Evolutionary conservation across 2,797 vertebrate species (phyloP).

Genomic region (Squalus acanthias): DNA sequence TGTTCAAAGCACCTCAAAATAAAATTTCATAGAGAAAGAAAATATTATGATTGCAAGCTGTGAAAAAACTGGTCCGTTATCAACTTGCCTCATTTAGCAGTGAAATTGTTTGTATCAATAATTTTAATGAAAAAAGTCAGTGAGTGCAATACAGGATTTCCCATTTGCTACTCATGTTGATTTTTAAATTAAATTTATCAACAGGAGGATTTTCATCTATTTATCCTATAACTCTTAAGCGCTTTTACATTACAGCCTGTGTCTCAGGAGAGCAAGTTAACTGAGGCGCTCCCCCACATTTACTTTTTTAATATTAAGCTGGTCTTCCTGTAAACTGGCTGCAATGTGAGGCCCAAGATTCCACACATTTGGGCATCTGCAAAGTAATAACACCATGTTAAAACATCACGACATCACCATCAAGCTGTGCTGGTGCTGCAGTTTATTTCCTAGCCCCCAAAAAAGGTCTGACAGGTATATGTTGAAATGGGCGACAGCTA

Average conservation of each 20-base stretch:
- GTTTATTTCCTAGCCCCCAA: not conserved
- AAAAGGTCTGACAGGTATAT: not conserved
- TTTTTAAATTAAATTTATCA: not conserved
- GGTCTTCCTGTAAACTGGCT: not conserved
- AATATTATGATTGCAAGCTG: not conserved
- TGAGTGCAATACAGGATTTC: not conserved
- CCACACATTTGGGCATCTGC: not conserved
- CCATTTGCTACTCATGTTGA: not conserved
- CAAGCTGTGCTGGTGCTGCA: not conserved
- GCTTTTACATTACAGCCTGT: not conserved
- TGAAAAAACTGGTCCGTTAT: not conserved
- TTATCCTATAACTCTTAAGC: not conserved
- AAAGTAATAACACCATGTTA: not conserved
- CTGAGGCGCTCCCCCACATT: not conserved
- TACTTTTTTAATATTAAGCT: not conserved
- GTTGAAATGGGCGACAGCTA: not conserved
- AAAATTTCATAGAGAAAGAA: not conserved
- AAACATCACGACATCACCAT: not conserved
- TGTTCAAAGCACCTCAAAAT: not conserved
- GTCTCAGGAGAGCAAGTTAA: not conserved
- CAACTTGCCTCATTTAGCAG: not conserved
- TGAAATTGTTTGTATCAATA: slow-evolving; percentile 4
- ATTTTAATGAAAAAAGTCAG: slow-evolving; percentile 22
- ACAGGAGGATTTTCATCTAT: not conserved
- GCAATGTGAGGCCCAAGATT: not conserved